Evolutionary conservation across 2,113 vertebrate species (phyloP).

Genomic region (Otus sunia): DNA sequence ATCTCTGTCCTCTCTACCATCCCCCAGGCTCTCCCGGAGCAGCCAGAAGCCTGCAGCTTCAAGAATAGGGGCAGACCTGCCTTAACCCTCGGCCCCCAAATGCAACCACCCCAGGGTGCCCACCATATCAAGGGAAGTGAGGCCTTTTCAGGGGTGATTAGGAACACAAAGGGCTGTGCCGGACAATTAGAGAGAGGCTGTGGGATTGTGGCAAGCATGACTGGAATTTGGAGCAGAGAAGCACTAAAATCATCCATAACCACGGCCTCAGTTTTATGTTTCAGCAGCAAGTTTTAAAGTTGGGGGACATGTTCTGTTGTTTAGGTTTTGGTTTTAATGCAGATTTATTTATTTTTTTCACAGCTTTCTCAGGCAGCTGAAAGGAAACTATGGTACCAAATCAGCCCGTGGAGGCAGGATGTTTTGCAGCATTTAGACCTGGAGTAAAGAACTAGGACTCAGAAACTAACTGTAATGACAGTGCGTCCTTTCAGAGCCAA

Average conservation of each 20-base stretch:
- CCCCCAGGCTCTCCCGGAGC: neutral
- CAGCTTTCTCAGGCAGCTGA: neutral
- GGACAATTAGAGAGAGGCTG: conserved; percentile 17
- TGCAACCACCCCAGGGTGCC: neutral
- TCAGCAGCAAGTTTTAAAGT: neutral
- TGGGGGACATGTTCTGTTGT: neutral
- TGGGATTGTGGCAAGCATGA: conserved; percentile 21
- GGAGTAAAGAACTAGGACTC: neutral
- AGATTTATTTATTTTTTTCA: neutral
- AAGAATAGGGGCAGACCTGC: neutral
- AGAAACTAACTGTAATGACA: conserved; percentile 35
- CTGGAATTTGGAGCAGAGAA: conserved; percentile 42
- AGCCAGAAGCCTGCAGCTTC: neutral
- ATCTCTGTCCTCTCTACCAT: neutral
- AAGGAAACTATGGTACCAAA: neutral
- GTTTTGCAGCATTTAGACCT: neutral
- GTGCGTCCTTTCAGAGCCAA: neutral
- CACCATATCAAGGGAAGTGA: fast-evolving
- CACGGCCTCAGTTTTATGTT: neutral
- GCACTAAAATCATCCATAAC: neutral
- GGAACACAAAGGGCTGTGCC: conserved; percentile 8
- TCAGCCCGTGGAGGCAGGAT: neutral
- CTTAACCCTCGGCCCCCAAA: neutral
- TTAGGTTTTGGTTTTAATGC: no score
- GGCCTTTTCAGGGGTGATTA: conserved; percentile 22